Percentiles rank a stretch among this genome's conserved stretches.
Conservation (phyloP, 2,113 vertebrate genomes). For the Calyptommatus sinebrachiatus region DNA sequence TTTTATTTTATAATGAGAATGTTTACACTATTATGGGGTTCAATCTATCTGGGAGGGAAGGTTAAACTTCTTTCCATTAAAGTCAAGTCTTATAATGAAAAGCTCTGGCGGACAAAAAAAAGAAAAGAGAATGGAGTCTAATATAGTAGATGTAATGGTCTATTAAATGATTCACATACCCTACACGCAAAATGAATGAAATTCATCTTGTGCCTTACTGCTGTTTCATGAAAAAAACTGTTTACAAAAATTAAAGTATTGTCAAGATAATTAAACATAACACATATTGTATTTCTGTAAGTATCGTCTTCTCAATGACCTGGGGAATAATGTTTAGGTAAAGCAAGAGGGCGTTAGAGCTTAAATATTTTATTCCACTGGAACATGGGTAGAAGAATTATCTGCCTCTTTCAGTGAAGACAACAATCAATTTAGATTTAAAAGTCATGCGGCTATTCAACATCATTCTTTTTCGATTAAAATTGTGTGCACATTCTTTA, state of each 20-base stretch:
- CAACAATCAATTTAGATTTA: slow-evolving; percentile 76
- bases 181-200: slow-evolving; percentile 82
- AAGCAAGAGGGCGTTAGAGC: slow-evolving; percentile 79
- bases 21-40: slow-evolving; percentile 84
- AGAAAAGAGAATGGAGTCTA: slow-evolving; percentile 75
- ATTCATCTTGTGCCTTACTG: slow-evolving; percentile 79
- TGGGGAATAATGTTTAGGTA: slow-evolving; percentile 74
- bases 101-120: slow-evolving; percentile 75
- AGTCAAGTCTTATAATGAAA: slow-evolving; percentile 83
- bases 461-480: slow-evolving; percentile 82
- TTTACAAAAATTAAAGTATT: slow-evolving; percentile 83
- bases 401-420: slow-evolving; percentile 67
- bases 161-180: slow-evolving; percentile 85
- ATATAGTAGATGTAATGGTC: slow-evolving; percentile 84
- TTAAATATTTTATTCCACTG: slow-evolving; percentile 78
- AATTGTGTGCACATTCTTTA: slow-evolving; percentile 80
- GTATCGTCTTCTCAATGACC: slow-evolving; percentile 75
- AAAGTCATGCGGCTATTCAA: slow-evolving; percentile 71
- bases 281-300: slow-evolving; percentile 76
- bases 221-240: slow-evolving; percentile 79
- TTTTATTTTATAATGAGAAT: slow-evolving; percentile 87
- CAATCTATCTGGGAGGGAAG: slow-evolving; percentile 83
- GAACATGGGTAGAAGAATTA: slow-evolving; percentile 70
- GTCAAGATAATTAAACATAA: slow-evolving; percentile 81
- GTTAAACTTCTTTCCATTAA: slow-evolving; percentile 85